Evolutionary conservation across 2,888 invertebrate genomes (phyloP).

Genomic region (Acleris holmiana): DNA sequence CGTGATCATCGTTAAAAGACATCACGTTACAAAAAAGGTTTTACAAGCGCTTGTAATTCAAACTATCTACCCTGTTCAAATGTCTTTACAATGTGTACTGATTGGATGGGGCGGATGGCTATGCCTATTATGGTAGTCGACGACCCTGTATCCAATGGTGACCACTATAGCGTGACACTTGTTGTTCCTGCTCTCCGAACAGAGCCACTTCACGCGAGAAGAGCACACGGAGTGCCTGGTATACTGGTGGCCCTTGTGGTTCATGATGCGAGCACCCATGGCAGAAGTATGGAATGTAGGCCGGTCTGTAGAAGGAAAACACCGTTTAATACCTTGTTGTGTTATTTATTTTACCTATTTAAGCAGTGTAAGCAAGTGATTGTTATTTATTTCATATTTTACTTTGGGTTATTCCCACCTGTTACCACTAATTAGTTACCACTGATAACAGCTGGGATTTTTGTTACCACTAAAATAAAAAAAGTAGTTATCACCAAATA

Average conservation of each 20-base stretch:
- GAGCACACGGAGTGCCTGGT: conserved; percentile 76
- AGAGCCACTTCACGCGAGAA: conserved; percentile 73
- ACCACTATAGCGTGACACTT: conserved; percentile 73
- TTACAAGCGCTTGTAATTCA: neutral
- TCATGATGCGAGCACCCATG: conserved; percentile 72
- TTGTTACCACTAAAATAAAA: no score
- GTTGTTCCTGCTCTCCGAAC: conserved; percentile 65
- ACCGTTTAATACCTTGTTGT: neutral
- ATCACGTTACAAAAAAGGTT: neutral
- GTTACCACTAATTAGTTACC: no score
- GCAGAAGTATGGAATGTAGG: conserved; percentile 71
- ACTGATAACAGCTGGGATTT: no score
- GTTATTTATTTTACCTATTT: no score
- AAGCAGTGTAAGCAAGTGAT: no score
- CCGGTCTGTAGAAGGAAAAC: conserved; percentile 53
- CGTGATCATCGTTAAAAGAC: no score
- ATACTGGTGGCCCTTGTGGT: conserved; percentile 71
- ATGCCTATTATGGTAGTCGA: conserved; percentile 70
- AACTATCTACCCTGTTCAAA: conserved; percentile 15
- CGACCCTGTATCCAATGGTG: conserved; percentile 71
- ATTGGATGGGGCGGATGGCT: conserved; percentile 64
- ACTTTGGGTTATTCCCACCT: no score
- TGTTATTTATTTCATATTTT: no score
- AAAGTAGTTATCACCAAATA: no score
- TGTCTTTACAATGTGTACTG: conserved; percentile 18